These are phyloP conservation scores for Pterophyllum scalare DNA, from an alignment of 2,113 vertebrate species.

Conservation along the genomic window DNA sequence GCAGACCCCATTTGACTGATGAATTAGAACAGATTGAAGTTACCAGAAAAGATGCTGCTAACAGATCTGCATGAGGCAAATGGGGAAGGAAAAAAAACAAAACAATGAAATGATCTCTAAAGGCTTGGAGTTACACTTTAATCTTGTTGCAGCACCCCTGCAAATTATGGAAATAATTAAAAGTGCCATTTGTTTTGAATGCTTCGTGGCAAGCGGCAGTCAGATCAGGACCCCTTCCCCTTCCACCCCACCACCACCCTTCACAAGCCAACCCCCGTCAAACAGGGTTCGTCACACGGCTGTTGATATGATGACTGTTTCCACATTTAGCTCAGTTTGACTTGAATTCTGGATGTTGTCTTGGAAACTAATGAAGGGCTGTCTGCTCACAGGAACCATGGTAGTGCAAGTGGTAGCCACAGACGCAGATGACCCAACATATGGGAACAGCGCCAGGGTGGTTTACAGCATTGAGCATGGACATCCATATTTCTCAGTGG, in stretches of 20 bases:
- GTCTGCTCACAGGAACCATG: constrained; percentile 87
- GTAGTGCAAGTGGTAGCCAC: constrained; percentile 97
- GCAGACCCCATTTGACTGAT: constrained; percentile 45
- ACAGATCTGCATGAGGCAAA: constrained; percentile 42
- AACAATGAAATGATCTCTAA: constrained; percentile 36
- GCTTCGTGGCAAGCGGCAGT: constrained; percentile 31
- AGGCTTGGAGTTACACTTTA: constrained; percentile 34
- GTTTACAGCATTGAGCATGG: constrained; percentile 97
- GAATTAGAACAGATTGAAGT: constrained; percentile 55
- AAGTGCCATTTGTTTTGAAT: constrained; percentile 23
- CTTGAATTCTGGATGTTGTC: constrained; percentile 50
- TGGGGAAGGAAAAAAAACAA: constrained; percentile 17
- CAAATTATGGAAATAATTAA: constrained; percentile 13
- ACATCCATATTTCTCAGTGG: constrained; percentile 97
- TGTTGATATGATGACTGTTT: constrained; percentile 46
- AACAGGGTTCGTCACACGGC: constrained; percentile 53
- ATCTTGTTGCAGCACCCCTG: constrained; percentile 20
- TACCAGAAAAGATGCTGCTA: constrained; percentile 36
- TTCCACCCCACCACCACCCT: not conserved
- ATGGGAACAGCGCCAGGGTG: constrained; percentile 95
- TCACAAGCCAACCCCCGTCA: constrained; percentile 28
- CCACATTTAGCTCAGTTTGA: constrained; percentile 66
- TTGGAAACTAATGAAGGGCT: constrained; percentile 69
- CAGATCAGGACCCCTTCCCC: not conserved
- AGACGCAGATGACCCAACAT: constrained; percentile 96